Percentiles rank a stretch among this genome's conserved stretches.
Conservation (phyloP, 2,888 invertebrate species). For the Dendrolimus pini region DNA sequence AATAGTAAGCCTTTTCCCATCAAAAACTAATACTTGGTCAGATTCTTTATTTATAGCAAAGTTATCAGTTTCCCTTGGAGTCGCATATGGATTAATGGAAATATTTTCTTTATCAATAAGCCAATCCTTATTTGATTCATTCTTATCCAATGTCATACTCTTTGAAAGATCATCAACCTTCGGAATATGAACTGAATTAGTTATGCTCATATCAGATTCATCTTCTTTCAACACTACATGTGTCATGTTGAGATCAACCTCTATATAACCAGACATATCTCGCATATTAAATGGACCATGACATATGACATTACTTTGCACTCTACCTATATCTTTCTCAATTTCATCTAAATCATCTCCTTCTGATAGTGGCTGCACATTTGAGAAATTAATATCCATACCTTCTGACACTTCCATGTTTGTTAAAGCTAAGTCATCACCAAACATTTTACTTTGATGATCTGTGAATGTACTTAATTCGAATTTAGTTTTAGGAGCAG, state of each 20-base stretch:
- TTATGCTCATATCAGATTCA: slow-evolving; percentile 60
- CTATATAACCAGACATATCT: slow-evolving; percentile 49
- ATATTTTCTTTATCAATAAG: slow-evolving; percentile 60
- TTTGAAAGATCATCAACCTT: slow-evolving; percentile 39
- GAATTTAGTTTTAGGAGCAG: slow-evolving; percentile 36
- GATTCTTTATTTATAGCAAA: slow-evolving; percentile 44
- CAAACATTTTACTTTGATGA: slow-evolving; percentile 45
- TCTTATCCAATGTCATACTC: slow-evolving; percentile 25
- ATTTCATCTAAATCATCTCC: slow-evolving; percentile 58
- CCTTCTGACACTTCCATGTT: slow-evolving; percentile 39
- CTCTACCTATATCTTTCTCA: slow-evolving; percentile 37
- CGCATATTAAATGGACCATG: slow-evolving; percentile 26
- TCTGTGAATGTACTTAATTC: slow-evolving; percentile 52
- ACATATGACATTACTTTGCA: slow-evolving; percentile 24
- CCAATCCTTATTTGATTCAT: slow-evolving; percentile 33
- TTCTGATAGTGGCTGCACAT: slow-evolving; percentile 26
- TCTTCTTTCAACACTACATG: slow-evolving; percentile 29
- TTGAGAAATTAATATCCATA: slow-evolving; percentile 53
- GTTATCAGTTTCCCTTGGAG: slow-evolving; percentile 38
- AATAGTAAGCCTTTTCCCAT: slow-evolving; percentile 50
- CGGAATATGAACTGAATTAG: slow-evolving; percentile 47
- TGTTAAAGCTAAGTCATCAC: slow-evolving; percentile 38
- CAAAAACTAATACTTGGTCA: slow-evolving; percentile 54
- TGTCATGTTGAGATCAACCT: slow-evolving; percentile 54
- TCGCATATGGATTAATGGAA: slow-evolving; percentile 45